phyloP scores from a whole-genome alignment of 2,888 invertebrate genomes.

The Troides helena region DNA sequence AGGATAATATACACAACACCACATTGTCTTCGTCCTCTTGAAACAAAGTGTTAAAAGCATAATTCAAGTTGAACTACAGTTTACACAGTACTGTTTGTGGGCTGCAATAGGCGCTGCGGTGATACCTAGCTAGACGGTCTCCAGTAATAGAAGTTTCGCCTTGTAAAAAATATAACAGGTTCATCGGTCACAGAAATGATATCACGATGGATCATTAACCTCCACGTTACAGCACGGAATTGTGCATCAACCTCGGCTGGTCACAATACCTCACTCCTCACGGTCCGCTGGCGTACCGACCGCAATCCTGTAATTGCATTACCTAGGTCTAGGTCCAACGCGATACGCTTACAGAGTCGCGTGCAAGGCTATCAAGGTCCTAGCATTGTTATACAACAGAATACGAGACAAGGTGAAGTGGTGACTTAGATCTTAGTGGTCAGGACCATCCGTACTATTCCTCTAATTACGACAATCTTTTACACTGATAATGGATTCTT shows the following conservation, averaged over 20 bases:
- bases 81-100: no score
- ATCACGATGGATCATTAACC: background rate
- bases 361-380: constrained; percentile 20
- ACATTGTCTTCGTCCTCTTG: no score
- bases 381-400: constrained; percentile 19
- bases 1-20: no score
- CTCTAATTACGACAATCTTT: no score
- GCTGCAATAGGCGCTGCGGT: no score
- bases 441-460: background rate
- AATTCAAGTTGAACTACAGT: no score
- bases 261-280: constrained; percentile 6
- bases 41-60: no score
- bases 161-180: no score
- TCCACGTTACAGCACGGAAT: background rate
- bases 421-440: background rate
- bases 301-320: constrained; percentile 29
- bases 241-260: background rate
- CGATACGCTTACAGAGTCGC: constrained; percentile 15
- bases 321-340: constrained; percentile 29
- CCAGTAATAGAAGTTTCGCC: no score
- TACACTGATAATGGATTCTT: no score
- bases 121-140: no score
- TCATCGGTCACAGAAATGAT: no score
- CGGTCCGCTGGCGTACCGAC: constrained; percentile 18
- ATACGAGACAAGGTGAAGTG: background rate